phyloP scores from a whole-genome alignment of 2,113 vertebrate species.

The Leucopsar rothschildi region DNA sequence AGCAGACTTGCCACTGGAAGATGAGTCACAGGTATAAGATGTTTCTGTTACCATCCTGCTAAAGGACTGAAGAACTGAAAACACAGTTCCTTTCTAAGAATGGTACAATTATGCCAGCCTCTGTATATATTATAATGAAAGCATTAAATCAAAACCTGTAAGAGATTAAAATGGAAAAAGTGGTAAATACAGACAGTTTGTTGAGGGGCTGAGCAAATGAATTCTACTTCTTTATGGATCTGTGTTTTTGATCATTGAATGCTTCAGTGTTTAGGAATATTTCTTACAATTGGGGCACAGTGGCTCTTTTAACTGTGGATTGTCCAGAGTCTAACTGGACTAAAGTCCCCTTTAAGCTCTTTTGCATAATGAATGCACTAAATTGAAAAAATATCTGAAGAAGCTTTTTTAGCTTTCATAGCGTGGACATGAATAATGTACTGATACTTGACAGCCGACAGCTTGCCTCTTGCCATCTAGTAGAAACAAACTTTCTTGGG shows the following conservation, averaged over 20 bases:
- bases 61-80: neutral
- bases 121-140: neutral
- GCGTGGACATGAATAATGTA: neutral
- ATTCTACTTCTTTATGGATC: neutral
- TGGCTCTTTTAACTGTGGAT: neutral
- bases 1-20: neutral
- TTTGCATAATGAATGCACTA: neutral
- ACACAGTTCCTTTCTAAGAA: neutral
- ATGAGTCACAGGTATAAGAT: neutral
- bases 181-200: neutral
- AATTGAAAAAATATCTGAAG: neutral
- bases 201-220: neutral
- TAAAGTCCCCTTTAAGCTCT: neutral
- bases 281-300: neutral
- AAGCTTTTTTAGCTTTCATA: neutral
- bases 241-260: neutral
- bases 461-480: neutral
- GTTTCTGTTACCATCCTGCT: neutral
- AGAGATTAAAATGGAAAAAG: neutral
- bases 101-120: neutral
- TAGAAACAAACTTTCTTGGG: neutral
- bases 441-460: neutral
- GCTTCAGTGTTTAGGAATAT: neutral
- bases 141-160: neutral
- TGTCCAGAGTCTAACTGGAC: neutral